Conservation (phyloP, 2,888 invertebrate genomes). For the Caenorhabditis sinica region DNA sequence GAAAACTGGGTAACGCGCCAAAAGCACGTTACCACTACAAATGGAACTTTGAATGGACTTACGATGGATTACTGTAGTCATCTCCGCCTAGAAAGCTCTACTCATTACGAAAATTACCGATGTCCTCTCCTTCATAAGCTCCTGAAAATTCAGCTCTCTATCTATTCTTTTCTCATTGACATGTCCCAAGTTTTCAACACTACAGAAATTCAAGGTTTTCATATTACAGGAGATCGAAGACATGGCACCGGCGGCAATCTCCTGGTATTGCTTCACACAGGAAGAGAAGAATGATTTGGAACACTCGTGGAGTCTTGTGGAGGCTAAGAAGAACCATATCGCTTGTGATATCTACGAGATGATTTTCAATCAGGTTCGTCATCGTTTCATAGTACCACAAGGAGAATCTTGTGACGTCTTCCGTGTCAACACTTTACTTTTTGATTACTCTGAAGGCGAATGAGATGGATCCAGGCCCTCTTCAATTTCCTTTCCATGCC, state of each 20-base stretch:
- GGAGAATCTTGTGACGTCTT: conserved; percentile 4
- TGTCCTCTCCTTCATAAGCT: too few relatives aligned
- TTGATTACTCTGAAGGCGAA: conserved; percentile 19
- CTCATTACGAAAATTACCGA: too few relatives aligned
- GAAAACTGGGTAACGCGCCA: too few relatives aligned
- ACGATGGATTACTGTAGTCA: too few relatives aligned
- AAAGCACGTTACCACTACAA: too few relatives aligned
- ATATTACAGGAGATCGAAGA: conserved; percentile 59
- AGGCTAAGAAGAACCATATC: conserved; percentile 69
- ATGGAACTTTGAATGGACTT: too few relatives aligned
- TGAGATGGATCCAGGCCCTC: conserved; percentile 4
- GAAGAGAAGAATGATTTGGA: conserved; percentile 75
- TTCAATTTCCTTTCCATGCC: conserved; percentile 40
- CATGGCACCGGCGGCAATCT: conserved; percentile 67
- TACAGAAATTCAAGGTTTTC: background rate
- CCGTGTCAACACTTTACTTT: conserved; percentile 30
- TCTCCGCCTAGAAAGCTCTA: too few relatives aligned
- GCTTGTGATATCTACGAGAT: conserved; percentile 79
- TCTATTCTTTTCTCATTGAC: too few relatives aligned
- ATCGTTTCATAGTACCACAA: too few relatives aligned
- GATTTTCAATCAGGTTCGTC: conserved; percentile 80
- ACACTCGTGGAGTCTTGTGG: conserved; percentile 70
- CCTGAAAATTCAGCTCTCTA: too few relatives aligned
- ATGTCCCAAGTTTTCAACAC: background rate
- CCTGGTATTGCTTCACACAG: conserved; percentile 72